Evolutionary conservation across 1,140 invertebrate species (phyloP), one percentile per base, ranked within the genome.

Genomic region (Pollicipes pollicipes): DNA sequence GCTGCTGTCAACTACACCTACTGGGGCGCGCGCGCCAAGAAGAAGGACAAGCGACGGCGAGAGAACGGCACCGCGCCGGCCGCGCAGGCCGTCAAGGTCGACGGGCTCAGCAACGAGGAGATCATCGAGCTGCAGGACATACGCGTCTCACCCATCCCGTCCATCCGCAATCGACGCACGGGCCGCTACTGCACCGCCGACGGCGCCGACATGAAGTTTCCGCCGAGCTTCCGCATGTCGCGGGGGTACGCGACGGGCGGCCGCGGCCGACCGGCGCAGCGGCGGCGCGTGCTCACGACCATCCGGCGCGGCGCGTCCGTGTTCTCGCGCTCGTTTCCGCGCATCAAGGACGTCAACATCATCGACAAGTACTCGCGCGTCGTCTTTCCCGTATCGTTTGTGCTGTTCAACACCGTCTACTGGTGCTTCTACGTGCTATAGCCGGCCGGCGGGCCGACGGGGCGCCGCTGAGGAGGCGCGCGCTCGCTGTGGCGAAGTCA

Each of bases 1-100:
- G 95, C 96, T 0, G 93, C 94, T 0, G 96, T 98, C 64, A 98
- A 98, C 83, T 98, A 98, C 80, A 97, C 93, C 0, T 98, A 97
- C 80, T 98, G 96, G 96, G 95, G 94, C 26, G 92, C 90, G 2
- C 81, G 91, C 73, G 93, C 89, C 13, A 93, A 89, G 82, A 97
- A 92, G 82, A 93, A 91, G 78, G 63, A 88, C 84, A 75, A 82
- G 76, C 74, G 74, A 77, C 73, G 70, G 75, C 71, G 74, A 77
- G 75, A 74, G 75, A 76, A 30, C 76, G 75, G 68, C 73, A 73
- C 24, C 72, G 78, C 76, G 77, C 78, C 76, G 76, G 77, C 63
- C 63, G 63, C 63, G 3, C 63, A 64, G 27, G 6, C 21, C 21
- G 24, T 24, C 10, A 24, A 27, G 63, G 24, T 64, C 10, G 21